Evolutionary conservation across 2,888 invertebrate species (phyloP), one percentile per base, ranked within the genome.

Genomic region (Campopleginae sp.): DNA sequence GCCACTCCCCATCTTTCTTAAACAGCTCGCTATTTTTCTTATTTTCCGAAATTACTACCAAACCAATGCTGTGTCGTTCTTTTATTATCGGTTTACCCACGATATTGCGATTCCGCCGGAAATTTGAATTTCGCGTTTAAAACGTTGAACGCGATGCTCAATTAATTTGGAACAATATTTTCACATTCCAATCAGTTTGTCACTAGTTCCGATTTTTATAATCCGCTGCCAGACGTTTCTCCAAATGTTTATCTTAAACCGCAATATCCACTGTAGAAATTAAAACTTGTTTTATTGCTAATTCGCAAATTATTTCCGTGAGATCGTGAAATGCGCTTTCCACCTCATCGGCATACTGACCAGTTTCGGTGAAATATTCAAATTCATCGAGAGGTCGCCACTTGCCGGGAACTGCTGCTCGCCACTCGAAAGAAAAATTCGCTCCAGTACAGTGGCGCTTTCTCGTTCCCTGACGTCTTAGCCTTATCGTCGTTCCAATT

Each of bases 1-100:
- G 38, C 71, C 72, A 80, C 79, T 77, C 77, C 77, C 77, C 23
- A 31, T 38, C n/a, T 54, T 46, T 23, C 0, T 66, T 66, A 44
- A 31, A 19, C 14, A 63, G 23, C 38, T 33, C 38, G 66, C n/a
- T n/a, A 10, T 48, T 42, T 14, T 14, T 7, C 27, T 38, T 23
- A 58, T 23, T 77, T 77, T 23, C n/a, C 51, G n/a, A 31, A 14
- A 27, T 48, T 17, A 38, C 17, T 63, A 19, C 19, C 44, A 63
- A 63, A 7, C 5, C 17, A 19, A 31, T n/a, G 17, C 17, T 31
- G 17, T n/a, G 12, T 27, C 14, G 12, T 42, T 4, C 0, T 1
- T 61, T 31, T 14, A 44, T 63, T 42, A 63, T 31, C 31, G 7
- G 14, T 58, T 5, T 27, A 61, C 44, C 23, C 61, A 44, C 14